Conservation (phyloP, 2,113 vertebrate genomes). For the Spizaetus ornatus region DNA sequence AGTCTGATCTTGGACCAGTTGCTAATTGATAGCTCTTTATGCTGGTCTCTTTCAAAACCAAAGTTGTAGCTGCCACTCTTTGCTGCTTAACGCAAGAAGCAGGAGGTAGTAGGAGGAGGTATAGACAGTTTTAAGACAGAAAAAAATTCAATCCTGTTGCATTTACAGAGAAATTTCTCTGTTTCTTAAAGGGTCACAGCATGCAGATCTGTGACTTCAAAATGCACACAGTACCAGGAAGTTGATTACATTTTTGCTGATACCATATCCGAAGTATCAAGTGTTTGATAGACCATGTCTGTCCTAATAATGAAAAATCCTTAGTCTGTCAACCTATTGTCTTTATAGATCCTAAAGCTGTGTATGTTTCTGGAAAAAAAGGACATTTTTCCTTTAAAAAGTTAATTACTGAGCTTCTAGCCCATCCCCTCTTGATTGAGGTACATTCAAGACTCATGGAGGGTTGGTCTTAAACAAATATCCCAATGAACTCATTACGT, state of each 20-base stretch:
- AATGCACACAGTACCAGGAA: background rate
- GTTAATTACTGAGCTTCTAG: background rate
- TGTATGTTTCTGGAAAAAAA: background rate
- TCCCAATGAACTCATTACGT: background rate
- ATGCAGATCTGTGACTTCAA: background rate
- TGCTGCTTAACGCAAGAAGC: background rate
- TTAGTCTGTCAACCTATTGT: background rate
- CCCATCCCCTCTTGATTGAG: background rate
- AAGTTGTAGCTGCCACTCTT: background rate
- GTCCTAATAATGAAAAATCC: background rate
- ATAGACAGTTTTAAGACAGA: background rate
- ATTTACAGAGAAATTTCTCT: background rate
- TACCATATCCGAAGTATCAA: background rate
- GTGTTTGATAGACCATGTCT: background rate
- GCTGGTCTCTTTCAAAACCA: background rate
- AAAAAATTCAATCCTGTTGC: background rate
- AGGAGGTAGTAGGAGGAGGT: background rate
- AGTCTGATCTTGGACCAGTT: background rate
- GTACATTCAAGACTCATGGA: background rate
- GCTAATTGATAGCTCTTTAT: background rate
- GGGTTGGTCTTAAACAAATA: slow-evolving; percentile 55
- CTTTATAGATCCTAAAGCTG: background rate
- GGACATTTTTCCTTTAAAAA: background rate
- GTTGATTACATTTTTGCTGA: background rate
- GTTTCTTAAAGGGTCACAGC: background rate